phyloP scores from a whole-genome alignment of 2,888 invertebrate genomes.

The Chesias legatella region DNA sequence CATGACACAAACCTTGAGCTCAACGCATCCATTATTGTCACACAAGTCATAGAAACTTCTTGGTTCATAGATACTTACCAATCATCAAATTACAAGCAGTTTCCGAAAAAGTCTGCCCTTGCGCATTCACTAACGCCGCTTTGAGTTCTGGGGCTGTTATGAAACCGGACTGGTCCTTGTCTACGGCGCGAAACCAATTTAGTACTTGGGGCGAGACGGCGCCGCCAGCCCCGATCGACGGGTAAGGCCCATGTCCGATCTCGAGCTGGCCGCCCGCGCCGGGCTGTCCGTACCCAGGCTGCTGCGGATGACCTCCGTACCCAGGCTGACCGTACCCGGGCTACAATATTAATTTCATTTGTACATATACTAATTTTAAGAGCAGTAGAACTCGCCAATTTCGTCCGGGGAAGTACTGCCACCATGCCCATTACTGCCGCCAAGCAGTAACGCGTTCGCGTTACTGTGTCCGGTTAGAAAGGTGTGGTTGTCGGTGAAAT shows the following conservation, averaged over 20 bases:
- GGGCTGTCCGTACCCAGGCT: conserved; percentile 33
- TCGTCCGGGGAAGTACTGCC: no score
- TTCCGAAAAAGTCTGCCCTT: conserved; percentile 91
- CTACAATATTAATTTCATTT: conserved; percentile 8
- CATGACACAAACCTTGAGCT: no score
- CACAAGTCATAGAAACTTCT: no score
- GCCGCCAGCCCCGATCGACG: conserved; percentile 73
- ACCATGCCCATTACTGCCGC: no score
- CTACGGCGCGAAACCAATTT: conserved; percentile 92
- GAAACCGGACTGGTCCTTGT: conserved; percentile 90
- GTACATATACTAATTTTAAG: no score
- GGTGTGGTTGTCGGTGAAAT: no score
- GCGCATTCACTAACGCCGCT: conserved; percentile 90
- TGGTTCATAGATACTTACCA: conserved; percentile 79
- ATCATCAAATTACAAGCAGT: conserved; percentile 93
- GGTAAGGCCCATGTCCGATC: conserved; percentile 72
- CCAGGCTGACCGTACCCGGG: conserved; percentile 26
- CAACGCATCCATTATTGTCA: background rate
- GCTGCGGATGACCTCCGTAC: conserved; percentile 41
- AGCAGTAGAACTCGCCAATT: no score
- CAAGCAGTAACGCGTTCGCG: no score
- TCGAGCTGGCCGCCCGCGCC: conserved; percentile 48
- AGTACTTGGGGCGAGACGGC: conserved; percentile 86
- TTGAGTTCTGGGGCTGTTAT: conserved; percentile 89
- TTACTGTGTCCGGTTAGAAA: no score